Base-by-base conservation (phyloP, 1,140 invertebrate species). In the Chlorops oryzae region DNA sequence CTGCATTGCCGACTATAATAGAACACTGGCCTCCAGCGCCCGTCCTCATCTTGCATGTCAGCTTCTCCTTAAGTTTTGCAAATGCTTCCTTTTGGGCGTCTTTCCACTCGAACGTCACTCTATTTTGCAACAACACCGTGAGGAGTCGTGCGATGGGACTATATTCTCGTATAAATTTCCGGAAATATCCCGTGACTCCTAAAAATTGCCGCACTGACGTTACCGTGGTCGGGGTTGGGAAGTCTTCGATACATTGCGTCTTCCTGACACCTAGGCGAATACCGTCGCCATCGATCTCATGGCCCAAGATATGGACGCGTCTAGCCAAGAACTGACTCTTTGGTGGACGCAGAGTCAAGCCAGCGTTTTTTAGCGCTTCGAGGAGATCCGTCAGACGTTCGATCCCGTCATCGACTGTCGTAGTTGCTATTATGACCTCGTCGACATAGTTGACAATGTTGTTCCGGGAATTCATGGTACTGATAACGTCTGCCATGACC, bases 131-230 rank as follows among this genome's bases (percentile, higher is more conserved):
- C 7, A 71, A 45, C 10, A 55, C 23, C 1, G 59, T 59, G 12
- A 72, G 51, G 13, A 59, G 61, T 3, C 39, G 56, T 5, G 58
- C 59, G 41, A 55, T 59, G 6, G n/a, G 25, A 0, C 64, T 56
- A 43, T 62, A 73, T n/a, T 56, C 28, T 32, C 41, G 12, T 3
- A 72, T 57, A 37, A 72, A 73, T 39, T 54, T 54, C 1, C 67
- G 37, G 37, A 74, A 74, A 50, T 66, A 73, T 27, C 68, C 58
- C 0, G 62, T 65, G 0, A 73, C 28, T 1, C 67, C 65, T 5
- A 68, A 42, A 25, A 73, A 63, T 18, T 65, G 59, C 24, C 62
- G 48, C 1, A 70, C 46, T 28, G 66, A 54, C 15, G 61, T 62
- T 2, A 56, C 49, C 28, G 61, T 68, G n/a, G 42, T 42, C 44